Percentiles rank a stretch among this genome's conserved stretches.
Evolutionary conservation across 2,797 vertebrate genomes (phyloP).

Genomic region (Premnoplex brunnescens): DNA sequence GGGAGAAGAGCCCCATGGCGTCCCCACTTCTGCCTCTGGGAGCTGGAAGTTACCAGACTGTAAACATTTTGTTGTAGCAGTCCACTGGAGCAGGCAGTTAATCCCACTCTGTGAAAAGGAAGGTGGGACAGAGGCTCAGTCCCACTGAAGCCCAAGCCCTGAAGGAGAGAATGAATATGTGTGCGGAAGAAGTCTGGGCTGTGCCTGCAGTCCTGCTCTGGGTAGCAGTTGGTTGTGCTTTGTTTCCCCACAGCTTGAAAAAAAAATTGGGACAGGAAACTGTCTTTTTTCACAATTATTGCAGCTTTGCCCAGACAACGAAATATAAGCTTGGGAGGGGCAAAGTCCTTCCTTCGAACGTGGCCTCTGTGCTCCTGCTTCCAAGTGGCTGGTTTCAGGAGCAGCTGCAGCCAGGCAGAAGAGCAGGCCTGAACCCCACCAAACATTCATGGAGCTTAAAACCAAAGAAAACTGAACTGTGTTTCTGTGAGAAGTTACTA

Average conservation of each 20-base stretch:
- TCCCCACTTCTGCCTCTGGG: neutral
- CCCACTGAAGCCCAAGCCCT: neutral
- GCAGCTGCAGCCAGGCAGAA: neutral
- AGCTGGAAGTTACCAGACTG: conserved; percentile 19
- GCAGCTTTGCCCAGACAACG: neutral
- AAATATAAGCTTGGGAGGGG: neutral
- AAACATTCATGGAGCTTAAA: neutral
- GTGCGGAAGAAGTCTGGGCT: neutral
- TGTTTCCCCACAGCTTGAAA: neutral
- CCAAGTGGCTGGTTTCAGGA: neutral
- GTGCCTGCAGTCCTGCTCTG: neutral
- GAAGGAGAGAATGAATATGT: neutral
- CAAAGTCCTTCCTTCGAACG: neutral
- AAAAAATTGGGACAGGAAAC: neutral
- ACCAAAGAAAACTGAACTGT: neutral
- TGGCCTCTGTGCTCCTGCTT: neutral
- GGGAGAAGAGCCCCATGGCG: neutral
- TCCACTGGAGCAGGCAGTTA: neutral
- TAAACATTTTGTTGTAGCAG: conserved; percentile 32
- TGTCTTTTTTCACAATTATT: neutral
- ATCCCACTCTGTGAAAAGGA: neutral
- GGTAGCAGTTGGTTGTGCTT: neutral
- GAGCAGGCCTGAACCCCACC: neutral
- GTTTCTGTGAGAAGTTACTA: neutral
- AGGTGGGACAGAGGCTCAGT: neutral